Conservation (phyloP, 2,797 vertebrate species). For the Lutra lutra region DNA sequence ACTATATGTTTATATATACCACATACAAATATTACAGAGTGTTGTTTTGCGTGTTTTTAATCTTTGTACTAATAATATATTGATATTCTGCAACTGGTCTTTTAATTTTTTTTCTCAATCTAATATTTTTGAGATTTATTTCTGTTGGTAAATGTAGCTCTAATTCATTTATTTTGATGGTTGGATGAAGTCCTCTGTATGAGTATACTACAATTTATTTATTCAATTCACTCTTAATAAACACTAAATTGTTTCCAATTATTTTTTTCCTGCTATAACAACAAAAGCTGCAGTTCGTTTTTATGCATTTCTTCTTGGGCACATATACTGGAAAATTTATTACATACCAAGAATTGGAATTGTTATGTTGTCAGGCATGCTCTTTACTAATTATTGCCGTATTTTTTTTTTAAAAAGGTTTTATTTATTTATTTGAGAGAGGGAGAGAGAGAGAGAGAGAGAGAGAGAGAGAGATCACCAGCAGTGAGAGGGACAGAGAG, state of each 20-base stretch:
- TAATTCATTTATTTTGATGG: conserved; percentile 54
- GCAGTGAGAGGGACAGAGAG: not conserved
- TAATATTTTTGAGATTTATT: conserved; percentile 31
- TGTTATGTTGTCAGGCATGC: not conserved
- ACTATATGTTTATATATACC: not conserved
- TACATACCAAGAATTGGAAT: not conserved
- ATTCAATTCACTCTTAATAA: conserved; percentile 55
- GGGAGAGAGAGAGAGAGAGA: not conserved
- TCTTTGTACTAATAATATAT: not conserved
- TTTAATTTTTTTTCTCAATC: not conserved
- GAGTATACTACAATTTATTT: conserved; percentile 52
- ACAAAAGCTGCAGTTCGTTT: not conserved
- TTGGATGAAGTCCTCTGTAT: conserved; percentile 50
- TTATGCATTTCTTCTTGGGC: not conserved
- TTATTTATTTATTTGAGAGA: not conserved
- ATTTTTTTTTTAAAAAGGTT: not conserved
- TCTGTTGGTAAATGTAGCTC: conserved; percentile 1
- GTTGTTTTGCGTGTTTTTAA: conserved; percentile 15
- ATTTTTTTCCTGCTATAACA: not conserved
- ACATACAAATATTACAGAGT: not conserved
- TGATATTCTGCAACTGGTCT: not conserved
- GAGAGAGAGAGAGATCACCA: not conserved
- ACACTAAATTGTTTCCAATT: conserved; percentile 45
- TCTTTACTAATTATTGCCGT: not conserved
- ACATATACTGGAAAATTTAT: not conserved